phyloP scores from a whole-genome alignment of 2,113 vertebrate genomes.

The Charadrius vociferus region DNA sequence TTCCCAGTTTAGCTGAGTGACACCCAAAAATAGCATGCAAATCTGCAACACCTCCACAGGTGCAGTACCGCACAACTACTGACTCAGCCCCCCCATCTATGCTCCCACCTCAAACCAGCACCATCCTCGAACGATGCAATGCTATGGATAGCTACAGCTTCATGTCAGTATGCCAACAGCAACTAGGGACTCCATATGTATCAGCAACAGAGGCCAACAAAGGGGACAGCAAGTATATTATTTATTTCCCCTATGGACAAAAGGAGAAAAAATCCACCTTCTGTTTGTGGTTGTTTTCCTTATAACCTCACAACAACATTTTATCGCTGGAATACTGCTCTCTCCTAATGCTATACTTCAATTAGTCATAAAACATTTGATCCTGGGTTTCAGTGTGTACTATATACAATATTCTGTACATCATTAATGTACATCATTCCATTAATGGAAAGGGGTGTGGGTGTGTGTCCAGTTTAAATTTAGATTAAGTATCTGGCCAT shows the following conservation, averaged over 20 bases:
- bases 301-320: background rate
- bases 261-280: background rate
- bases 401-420: background rate
- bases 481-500: background rate
- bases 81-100: background rate
- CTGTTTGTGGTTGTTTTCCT: background rate
- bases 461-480: background rate
- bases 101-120: background rate
- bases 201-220: background rate
- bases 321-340: background rate
- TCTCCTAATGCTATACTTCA: background rate
- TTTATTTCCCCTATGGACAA: background rate
- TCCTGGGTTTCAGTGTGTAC: background rate
- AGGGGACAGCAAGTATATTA: background rate
- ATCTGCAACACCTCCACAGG: background rate
- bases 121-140: background rate
- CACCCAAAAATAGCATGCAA: background rate
- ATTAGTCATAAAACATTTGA: background rate
- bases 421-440: background rate
- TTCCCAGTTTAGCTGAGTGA: background rate
- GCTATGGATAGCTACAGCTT: background rate
- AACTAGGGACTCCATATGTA: background rate
- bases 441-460: background rate
- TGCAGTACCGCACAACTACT: background rate
- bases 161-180: background rate